Base-by-base conservation (phyloP, 2,888 invertebrate species). In the Ptychoptera contaminata region DNA sequence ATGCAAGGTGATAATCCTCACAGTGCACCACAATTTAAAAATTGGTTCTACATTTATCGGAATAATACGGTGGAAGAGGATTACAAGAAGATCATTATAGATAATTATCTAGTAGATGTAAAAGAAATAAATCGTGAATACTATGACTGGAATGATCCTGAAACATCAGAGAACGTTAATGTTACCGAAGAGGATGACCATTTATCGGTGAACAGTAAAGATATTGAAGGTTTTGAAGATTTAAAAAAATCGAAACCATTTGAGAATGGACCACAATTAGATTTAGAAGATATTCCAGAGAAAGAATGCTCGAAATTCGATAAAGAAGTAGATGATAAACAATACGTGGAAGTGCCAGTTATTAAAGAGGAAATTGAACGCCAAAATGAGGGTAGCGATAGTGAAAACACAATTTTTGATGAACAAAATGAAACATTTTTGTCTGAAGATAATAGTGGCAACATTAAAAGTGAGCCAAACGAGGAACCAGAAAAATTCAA, bases 21-120 rank as follows among this genome's bases (percentile, higher is more conserved):
- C 44, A 71, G 71, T 49, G 65, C 67, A 46, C 77, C 77, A 1
- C 74, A 77, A 51, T 64, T 79, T 50, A 75, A 76, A 55, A 77
- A 76, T 53, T 79, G 73, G 67, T 72, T 79, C 54, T 79, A 79
- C 52, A 71, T 79, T 7, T 79, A 78, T 58, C 74, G 74, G 53
- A 78, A 78, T 53, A 72, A 74, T 54, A 73, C 74, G 0, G 73
- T 74, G 3, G 70, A 72, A 47, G 71, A 76, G 36, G 71, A 72
- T 23, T 78, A 73, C 55, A 74, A 73, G 51, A 66, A 72, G 50
- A 60, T 74, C 40, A 56, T 79, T 3, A 67, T 68, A 56, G 69
- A 74, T 41, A 70, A 71, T 53, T 79, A 78, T 50, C 60, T 71
- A 37, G 77, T 77, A 40, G 75, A 77, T 34, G 76, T 79, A 0